Evolutionary conservation across 2,113 vertebrate genomes (phyloP).

Genomic region (Malaclemys terrapin): DNA sequence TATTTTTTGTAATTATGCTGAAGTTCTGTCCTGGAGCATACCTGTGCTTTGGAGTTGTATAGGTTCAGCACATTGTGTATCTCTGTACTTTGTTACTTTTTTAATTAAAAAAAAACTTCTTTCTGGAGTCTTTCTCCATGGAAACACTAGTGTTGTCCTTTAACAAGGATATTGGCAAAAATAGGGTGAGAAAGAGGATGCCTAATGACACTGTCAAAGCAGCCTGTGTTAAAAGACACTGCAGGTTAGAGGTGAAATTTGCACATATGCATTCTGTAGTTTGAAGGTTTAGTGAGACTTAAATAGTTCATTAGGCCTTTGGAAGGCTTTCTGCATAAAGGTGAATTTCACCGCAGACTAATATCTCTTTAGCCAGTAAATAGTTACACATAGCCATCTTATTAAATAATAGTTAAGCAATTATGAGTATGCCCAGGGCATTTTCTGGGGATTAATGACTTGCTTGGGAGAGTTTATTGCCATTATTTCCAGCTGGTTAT

Average conservation of each 20-base stretch:
- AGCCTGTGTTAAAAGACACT: not conserved
- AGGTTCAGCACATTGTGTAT: not conserved
- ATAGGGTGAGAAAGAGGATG: not conserved
- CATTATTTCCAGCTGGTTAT: conserved; percentile 19
- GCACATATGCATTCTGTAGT: not conserved
- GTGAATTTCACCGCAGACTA: not conserved
- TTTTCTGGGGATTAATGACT: conserved; percentile 53
- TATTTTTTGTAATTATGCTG: not conserved
- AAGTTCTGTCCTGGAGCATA: not conserved
- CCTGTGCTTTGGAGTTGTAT: not conserved
- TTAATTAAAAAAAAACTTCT: rapidly evolving
- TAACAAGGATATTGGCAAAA: not conserved
- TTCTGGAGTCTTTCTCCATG: not conserved
- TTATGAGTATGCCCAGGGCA: conserved; percentile 25
- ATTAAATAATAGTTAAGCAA: conserved; percentile 63
- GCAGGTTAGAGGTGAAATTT: not conserved
- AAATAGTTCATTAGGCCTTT: conserved; percentile 41
- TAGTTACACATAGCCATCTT: conserved; percentile 51
- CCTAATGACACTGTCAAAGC: not conserved
- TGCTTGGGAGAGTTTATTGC: conserved; percentile 29
- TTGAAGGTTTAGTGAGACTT: conserved; percentile 7
- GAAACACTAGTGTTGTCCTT: not conserved
- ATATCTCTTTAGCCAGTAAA: not conserved
- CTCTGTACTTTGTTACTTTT: not conserved
- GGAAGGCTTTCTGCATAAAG: not conserved